Evolutionary conservation across 2,888 invertebrate genomes (phyloP), one percentile per base, ranked within the genome.

Genomic region (Eupsilia transversa): DNA sequence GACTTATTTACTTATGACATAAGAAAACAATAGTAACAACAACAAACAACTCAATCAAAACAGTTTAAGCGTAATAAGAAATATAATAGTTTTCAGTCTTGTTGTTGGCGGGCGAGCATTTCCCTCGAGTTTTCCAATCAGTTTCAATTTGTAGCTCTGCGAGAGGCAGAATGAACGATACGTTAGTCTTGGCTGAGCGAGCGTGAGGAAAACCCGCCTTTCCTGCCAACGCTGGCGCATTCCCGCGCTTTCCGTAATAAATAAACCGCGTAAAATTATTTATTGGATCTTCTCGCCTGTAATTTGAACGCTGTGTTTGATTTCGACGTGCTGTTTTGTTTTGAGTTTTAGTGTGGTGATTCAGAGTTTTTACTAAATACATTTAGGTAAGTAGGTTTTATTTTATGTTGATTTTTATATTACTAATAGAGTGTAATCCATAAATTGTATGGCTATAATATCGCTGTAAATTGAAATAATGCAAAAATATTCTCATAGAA

Each of bases 171-270:
- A 87, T 74, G 73, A 57, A 61, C 78, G 82, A 54, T 84, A 43
- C 84, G 76, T 72, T 80, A 90, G 90, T 90, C 84, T 84, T 86
- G 78, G 76, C 79, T 83, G 81, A 80, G 85, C 84, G 77, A 68
- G 77, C 85, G 85, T 61, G 75, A 61, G 66, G 79, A 67, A 49
- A 81, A 73, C 86, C 79, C 83, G 75, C 30, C 57, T 27, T 57
- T 52, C 71, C 57, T 49, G 86, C 54, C 67, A 70, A 59, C 35
- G 14, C 43, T 38, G 70, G 76, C 80, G 68, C 81, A 72, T 77
- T 87, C 81, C 79, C 82, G 84, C 84, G 77, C 57, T 80, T 86
- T 77, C 61, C 63, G 67, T 57, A 30, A 60, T 69, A 78, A 63
- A 73, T 57, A 70, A 54, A 68, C 67, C 74, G 74, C 64, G 75